Evolutionary conservation across 2,888 invertebrate genomes (phyloP), one percentile per base, ranked within the genome.

Genomic region (Clusia tigrina): DNA sequence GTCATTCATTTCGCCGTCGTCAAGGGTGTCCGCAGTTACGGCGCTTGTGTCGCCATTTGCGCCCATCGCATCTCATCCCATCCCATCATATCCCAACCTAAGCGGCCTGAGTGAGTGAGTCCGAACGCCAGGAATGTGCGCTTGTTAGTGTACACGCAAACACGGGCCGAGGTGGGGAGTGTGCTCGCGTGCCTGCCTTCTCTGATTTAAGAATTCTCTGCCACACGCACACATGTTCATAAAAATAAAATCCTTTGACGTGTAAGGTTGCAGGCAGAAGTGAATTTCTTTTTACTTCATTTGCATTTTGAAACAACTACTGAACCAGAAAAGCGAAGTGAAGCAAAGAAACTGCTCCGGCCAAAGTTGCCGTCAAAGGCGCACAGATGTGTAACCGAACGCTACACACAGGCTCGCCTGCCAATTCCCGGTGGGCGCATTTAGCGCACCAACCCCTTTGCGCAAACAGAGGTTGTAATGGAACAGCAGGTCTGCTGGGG

Each of bases 1-100:
- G 6, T 6, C 42, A 17, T 42, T n/a, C n/a, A n/a, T n/a, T 42
- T 42, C 12, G 3, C 9, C 42, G 9, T n/a, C n/a, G 12, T 66
- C 64, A 62, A 46, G 59, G 63, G 61, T 60, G 60, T 62, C 54
- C 48, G 54, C 54, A 59, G 62, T 60, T 62, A 62, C 60, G 61
- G 60, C 46, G 46, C 59, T 32, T 63, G 57, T 62, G 63, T 63
- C 68, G 64, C 66, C 62, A 64, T 25, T 38, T 38, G 54, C 54
- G 10, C 42, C 46, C 25, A 10, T 25, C 20, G 18, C 22, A n/a
- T n/a, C 46, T 25, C 38, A 20, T n/a, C n/a, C n/a, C n/a, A n/a
- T n/a, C n/a, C n/a, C n/a, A n/a, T n/a, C n/a, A n/a, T n/a, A n/a
- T n/a, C n/a, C n/a, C n/a, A n/a, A n/a, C n/a, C n/a, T n/a, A n/a